A percentile compares a stretch with the other conserved stretches of the same genome.
These are phyloP conservation scores for Harpegnathos saltator DNA, from an alignment of 1,140 invertebrate genomes.

Conservation along the genomic window DNA sequence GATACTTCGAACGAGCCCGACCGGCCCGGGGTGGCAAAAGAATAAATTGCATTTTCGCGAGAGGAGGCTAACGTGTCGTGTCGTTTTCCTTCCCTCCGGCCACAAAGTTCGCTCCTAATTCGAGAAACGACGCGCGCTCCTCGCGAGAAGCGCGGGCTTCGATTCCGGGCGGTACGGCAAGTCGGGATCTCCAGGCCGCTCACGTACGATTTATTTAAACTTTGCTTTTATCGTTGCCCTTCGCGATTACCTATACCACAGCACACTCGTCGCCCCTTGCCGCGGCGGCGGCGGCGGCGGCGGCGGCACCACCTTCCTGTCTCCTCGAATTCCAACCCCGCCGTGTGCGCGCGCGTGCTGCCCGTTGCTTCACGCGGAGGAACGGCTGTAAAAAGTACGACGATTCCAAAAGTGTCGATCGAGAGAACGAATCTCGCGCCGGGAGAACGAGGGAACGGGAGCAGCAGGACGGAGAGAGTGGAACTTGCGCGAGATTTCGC, in stretches of 20 bases:
- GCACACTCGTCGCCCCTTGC: constrained; percentile 54
- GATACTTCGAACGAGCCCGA: constrained; percentile 34
- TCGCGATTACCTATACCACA: constrained; percentile 66
- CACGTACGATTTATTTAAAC: constrained; percentile 80
- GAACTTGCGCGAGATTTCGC: neutral
- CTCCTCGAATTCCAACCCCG: neutral
- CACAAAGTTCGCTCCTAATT: constrained; percentile 61
- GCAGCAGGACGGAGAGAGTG: neutral
- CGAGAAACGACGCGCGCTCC: constrained; percentile 50
- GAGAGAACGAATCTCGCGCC: constrained; percentile 48
- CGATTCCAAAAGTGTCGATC: constrained; percentile 69
- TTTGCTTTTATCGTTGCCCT: constrained; percentile 76
- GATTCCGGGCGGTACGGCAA: constrained; percentile 57
- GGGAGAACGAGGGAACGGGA: constrained; percentile 38
- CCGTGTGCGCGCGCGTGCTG: neutral
- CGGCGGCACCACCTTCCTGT: constrained; percentile 59
- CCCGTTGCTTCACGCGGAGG: constrained; percentile 24
- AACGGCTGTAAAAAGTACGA: constrained; percentile 71
- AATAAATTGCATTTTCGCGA: constrained; percentile 67
- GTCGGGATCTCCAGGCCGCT: constrained; percentile 60
- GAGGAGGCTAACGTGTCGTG: constrained; percentile 61
- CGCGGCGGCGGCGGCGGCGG: too few relatives aligned
- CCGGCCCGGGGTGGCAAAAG: constrained; percentile 58
- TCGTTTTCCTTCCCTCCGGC: constrained; percentile 61
- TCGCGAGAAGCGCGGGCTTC: constrained; percentile 28